Evolutionary conservation across 2,113 vertebrate species (phyloP).

Genomic region (Lichenostomus cassidix): DNA sequence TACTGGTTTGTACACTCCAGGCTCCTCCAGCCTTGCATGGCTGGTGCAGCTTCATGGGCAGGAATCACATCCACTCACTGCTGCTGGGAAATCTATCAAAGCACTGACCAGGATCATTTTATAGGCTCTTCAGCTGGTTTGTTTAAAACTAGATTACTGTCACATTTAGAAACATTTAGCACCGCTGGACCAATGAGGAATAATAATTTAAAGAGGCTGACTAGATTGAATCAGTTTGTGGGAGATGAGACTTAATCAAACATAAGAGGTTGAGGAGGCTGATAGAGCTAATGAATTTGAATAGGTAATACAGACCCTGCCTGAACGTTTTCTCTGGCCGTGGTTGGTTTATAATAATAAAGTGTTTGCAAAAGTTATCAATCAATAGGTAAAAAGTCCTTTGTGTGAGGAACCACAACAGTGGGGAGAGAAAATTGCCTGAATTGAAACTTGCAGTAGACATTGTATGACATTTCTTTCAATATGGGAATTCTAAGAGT

Average conservation of each 20-base stretch:
- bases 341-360: background rate
- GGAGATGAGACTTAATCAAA: conserved; percentile 49
- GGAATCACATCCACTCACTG: background rate
- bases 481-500: background rate
- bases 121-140: conserved; percentile 49
- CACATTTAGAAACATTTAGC: conserved; percentile 43
- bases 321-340: background rate
- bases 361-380: background rate
- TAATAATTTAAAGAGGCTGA: background rate
- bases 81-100: conserved; percentile 7
- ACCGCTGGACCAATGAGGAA: conserved; percentile 1
- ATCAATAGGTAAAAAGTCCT: background rate
- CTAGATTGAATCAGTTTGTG: conserved; percentile 41
- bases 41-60: background rate
- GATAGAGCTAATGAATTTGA: conserved; percentile 1
- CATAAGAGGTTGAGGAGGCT: background rate
- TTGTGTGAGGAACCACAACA: background rate
- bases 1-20: background rate
- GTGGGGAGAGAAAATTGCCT: background rate
- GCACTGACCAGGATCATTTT: conserved; percentile 22
- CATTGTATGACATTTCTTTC: background rate
- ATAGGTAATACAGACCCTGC: background rate
- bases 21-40: background rate
- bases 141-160: conserved; percentile 61
- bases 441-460: background rate